Evolutionary conservation across 92 coral and sea anemone species (phyloP).

Genomic region (Metridium senile): DNA sequence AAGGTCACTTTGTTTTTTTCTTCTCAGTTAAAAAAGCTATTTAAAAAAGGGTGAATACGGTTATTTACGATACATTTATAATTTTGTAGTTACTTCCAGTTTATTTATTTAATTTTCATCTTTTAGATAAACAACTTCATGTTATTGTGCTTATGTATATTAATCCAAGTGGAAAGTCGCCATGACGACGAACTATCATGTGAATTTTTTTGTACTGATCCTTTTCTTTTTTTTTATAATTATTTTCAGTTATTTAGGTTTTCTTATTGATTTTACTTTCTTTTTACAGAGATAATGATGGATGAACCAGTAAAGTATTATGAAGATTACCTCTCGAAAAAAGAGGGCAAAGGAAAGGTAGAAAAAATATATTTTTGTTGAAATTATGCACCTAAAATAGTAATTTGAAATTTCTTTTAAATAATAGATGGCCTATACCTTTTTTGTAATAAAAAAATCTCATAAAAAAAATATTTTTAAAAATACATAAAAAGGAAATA

Average conservation of each 20-base stretch:
- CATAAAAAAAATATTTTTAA: no score
- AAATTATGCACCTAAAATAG: not conserved
- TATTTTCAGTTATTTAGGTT: not conserved
- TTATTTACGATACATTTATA: no score
- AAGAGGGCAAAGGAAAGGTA: slow-evolving; percentile 92
- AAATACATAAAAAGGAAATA: no score
- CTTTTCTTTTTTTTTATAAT: not conserved
- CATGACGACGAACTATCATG: not conserved
- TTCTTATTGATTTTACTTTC: not conserved
- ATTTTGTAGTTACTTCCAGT: no score
- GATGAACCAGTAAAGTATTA: slow-evolving; percentile 65
- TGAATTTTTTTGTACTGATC: not conserved
- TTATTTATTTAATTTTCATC: not conserved
- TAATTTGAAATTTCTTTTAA: no score
- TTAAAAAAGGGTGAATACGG: no score
- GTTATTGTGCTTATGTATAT: not conserved
- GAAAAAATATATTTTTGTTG: not conserved
- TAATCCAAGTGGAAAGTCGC: not conserved
- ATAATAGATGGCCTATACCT: no score
- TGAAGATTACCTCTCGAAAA: slow-evolving; percentile 77
- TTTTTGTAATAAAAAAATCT: no score
- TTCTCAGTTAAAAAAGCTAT: no score
- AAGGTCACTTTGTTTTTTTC: no score
- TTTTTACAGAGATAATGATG: slow-evolving; percentile 12
- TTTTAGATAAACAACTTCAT: not conserved